phyloP scores from a whole-genome alignment of 2,113 vertebrate genomes.

The Galeopterus variegatus region DNA sequence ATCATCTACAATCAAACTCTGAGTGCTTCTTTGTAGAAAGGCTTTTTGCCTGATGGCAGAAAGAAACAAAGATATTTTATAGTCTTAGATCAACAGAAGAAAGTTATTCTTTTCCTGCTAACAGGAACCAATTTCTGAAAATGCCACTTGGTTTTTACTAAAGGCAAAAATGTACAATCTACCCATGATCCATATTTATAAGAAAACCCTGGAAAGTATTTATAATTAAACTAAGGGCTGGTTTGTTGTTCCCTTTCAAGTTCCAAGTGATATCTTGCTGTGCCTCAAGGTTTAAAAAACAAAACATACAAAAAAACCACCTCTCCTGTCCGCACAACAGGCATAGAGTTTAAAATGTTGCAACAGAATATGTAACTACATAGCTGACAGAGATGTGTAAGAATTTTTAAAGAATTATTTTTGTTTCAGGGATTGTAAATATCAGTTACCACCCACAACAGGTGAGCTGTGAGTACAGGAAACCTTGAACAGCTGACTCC shows the following conservation, averaged over 20 bases:
- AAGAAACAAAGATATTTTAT: constrained; percentile 42
- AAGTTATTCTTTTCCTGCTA: constrained; percentile 21
- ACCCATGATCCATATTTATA: not conserved
- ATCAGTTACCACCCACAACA: not conserved
- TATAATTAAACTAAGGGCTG: not conserved
- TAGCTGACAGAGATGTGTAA: not conserved
- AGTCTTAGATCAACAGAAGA: constrained; percentile 7
- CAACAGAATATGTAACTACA: not conserved
- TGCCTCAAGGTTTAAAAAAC: not conserved
- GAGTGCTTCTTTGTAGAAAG: constrained; percentile 32
- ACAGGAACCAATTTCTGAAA: constrained; percentile 43
- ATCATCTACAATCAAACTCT: constrained; percentile 41
- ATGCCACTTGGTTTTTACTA: constrained; percentile 32
- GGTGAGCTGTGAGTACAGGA: not conserved
- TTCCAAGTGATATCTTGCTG: not conserved
- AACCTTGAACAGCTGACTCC: not conserved
- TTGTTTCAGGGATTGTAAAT: not conserved
- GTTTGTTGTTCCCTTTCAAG: constrained; percentile 6
- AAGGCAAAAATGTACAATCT: constrained; percentile 45
- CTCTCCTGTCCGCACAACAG: not conserved
- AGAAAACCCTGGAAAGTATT: not conserved
- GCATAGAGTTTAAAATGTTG: not conserved
- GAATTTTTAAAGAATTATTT: not conserved
- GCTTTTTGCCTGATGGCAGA: constrained; percentile 42
- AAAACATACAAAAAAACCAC: not conserved